Conservation (phyloP, 2,797 vertebrate species). For the Lateolabrax maculatus region DNA sequence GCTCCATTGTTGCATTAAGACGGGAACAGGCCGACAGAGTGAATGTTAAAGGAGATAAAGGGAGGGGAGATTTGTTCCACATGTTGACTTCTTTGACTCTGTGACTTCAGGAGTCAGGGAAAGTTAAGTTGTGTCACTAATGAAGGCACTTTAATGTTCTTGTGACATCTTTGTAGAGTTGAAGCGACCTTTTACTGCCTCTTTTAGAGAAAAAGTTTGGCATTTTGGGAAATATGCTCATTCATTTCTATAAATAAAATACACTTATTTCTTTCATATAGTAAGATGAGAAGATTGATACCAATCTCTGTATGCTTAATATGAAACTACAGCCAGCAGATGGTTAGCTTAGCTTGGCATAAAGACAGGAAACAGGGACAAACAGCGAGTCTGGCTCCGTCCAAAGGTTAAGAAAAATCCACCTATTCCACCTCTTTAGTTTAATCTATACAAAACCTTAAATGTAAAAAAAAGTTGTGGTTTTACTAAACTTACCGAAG, state of each 20-base stretch:
- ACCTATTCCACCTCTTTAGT: not conserved
- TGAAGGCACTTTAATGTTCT: constrained; percentile 8
- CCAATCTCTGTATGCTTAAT: not conserved
- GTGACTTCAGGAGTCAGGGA: constrained; percentile 45
- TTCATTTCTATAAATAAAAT: not conserved
- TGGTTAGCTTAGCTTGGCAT: not conserved
- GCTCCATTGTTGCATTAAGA: constrained; percentile 79
- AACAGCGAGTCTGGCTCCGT: not conserved
- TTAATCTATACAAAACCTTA: not conserved
- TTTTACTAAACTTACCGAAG: not conserved
- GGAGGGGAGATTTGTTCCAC: constrained; percentile 66
- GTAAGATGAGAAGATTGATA: not conserved
- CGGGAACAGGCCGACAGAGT: constrained; percentile 65
- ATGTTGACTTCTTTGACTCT: constrained; percentile 53
- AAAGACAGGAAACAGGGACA: not conserved
- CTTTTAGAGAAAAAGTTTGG: constrained; percentile 6
- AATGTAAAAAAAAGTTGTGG: not conserved
- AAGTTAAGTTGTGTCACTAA: constrained; percentile 50
- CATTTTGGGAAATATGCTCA: not conserved
- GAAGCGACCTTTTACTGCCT: constrained; percentile 13
- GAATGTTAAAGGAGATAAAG: constrained; percentile 79
- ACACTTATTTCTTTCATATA: not conserved
- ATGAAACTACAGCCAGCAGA: not conserved
- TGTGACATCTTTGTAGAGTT: constrained; percentile 20
- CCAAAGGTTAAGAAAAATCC: not conserved